These are phyloP conservation scores for Brachionus paranguensis DNA, from an alignment of 1,140 invertebrate species.

Conservation along the genomic window DNA sequence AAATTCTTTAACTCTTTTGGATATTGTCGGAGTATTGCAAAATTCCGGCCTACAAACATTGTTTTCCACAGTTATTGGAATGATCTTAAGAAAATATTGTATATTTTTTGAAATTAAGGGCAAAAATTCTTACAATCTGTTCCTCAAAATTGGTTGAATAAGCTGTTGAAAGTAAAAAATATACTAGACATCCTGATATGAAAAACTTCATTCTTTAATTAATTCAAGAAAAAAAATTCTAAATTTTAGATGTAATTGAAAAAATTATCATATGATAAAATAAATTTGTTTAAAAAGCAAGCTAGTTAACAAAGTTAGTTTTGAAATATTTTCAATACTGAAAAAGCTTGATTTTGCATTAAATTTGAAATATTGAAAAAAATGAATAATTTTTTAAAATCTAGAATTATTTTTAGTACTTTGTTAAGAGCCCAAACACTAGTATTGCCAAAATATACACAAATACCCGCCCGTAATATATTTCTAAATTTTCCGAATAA, in stretches of 20 bases:
- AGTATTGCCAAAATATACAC: background rate
- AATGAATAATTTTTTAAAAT: slow-evolving; percentile 9
- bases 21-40: background rate
- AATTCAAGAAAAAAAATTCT: background rate
- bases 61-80: background rate
- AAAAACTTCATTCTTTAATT: background rate
- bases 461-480: background rate
- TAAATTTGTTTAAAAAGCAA: background rate
- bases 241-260: background rate
- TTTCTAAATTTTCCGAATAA: background rate
- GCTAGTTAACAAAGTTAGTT: background rate
- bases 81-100: background rate
- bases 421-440: background rate
- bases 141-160: background rate
- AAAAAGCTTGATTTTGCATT: background rate
- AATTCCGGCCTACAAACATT: background rate
- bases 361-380: background rate
- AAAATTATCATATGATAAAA: slow-evolving; percentile 11
- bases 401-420: background rate
- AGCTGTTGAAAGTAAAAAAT: background rate
- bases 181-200: background rate
- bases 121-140: background rate
- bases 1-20: background rate
- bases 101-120: background rate
- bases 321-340: background rate